Evolutionary conservation across 2,113 vertebrate species (phyloP).

Genomic region (Puffinus mauretanicus): DNA sequence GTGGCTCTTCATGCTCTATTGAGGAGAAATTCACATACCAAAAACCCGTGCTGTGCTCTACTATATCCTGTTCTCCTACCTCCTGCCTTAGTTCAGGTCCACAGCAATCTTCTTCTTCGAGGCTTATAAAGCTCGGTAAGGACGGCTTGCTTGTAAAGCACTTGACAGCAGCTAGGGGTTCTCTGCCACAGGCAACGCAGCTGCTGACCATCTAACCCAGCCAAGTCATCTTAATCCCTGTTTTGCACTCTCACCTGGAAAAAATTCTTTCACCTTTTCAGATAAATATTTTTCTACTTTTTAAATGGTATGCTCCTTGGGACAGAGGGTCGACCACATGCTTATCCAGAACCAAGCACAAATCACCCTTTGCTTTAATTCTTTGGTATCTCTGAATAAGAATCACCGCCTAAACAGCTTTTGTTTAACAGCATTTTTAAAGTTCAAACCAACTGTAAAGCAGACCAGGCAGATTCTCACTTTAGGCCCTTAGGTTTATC

Average conservation of each 20-base stretch:
- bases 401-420: not conserved
- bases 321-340: not conserved
- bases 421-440: not conserved
- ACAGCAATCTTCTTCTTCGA: not conserved
- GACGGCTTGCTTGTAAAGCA: not conserved
- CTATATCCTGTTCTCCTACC: not conserved
- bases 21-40: not conserved
- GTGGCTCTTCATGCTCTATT: not conserved
- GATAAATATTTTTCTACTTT: not conserved
- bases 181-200: not conserved
- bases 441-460: not conserved
- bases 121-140: not conserved
- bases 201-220: rapidly evolving
- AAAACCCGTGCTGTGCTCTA: not conserved
- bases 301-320: not conserved
- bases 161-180: not conserved
- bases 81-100: not conserved
- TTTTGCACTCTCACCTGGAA: not conserved
- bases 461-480: not conserved
- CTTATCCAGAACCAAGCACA: not conserved
- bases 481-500: not conserved
- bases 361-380: not conserved
- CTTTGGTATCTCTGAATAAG: not conserved
- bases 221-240: not conserved
- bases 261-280: not conserved